A percentile compares a stretch with the other conserved stretches of the same genome.
Conservation (phyloP, 2,888 invertebrate species). For the Drosophila cracens region DNA sequence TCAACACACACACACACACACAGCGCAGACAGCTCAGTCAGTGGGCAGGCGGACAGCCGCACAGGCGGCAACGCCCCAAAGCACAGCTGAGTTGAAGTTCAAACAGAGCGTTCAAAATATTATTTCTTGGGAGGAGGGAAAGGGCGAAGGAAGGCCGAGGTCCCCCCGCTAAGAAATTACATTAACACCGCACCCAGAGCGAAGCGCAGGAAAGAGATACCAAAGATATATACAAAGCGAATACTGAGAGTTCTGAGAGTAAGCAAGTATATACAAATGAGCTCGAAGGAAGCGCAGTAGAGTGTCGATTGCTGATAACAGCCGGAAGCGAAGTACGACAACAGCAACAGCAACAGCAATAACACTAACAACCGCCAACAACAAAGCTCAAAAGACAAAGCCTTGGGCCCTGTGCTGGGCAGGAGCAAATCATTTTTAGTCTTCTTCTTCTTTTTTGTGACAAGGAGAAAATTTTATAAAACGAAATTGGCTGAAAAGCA, state of each 20-base stretch:
- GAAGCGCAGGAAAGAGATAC: conserved; percentile 21
- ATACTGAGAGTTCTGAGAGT: conserved; percentile 4
- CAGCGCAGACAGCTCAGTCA: not conserved
- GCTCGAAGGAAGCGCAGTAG: conserved; percentile 54
- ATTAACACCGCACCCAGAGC: conserved; percentile 70
- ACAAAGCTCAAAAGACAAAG: conserved; percentile 68
- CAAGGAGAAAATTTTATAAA: conserved; percentile 62
- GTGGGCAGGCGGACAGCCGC: conserved; percentile 13
- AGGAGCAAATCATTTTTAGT: conserved; percentile 23
- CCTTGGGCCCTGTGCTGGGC: conserved; percentile 17
- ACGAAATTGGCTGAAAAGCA: conserved; percentile 70
- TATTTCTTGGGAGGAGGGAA: conserved; percentile 1
- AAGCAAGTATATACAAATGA: conserved; percentile 55
- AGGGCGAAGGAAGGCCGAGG: not conserved
- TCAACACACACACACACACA: conserved; percentile 52
- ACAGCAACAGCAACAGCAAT: conserved; percentile 22
- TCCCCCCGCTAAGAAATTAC: conserved; percentile 55
- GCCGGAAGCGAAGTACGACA: conserved; percentile 69
- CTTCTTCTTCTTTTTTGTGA: conserved; percentile 3
- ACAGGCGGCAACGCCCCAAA: conserved; percentile 34
- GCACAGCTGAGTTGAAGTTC: conserved; percentile 61
- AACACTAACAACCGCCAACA: conserved; percentile 33
- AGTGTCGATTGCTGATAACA: conserved; percentile 79
- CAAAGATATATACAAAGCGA: not conserved
- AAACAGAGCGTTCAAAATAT: conserved; percentile 68